Percentiles rank a stretch among this genome's conserved stretches.
Conservation (phyloP, 2,888 invertebrate genomes). For the Apodemia zela region DNA sequence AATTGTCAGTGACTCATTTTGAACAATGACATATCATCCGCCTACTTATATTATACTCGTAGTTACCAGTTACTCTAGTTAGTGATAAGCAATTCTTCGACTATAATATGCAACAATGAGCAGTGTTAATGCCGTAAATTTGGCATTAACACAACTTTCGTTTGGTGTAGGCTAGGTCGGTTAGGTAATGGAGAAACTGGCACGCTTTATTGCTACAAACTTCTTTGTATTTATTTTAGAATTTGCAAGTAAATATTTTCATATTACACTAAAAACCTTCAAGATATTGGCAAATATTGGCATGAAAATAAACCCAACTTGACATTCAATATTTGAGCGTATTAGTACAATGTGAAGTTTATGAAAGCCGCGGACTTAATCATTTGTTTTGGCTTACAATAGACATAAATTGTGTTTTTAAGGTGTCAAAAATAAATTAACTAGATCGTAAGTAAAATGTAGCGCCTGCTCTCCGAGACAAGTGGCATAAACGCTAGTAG, state of each 20-base stretch:
- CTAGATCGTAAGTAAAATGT: no score
- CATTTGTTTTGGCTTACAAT: no score
- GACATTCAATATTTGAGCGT: no score
- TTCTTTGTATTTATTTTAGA: slow-evolving; percentile 33
- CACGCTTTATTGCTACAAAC: slow-evolving; percentile 48
- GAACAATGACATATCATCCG: neutral
- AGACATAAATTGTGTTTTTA: no score
- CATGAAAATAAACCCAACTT: neutral
- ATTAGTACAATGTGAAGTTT: no score
- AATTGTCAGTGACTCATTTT: neutral
- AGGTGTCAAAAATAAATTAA: no score
- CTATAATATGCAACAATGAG: neutral
- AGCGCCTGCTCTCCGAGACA: no score
- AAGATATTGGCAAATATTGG: neutral
- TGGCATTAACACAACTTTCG: slow-evolving; percentile 37
- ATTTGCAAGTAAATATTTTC: slow-evolving; percentile 21
- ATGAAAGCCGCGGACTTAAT: no score
- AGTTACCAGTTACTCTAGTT: no score
- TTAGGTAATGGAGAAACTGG: slow-evolving; percentile 68
- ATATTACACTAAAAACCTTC: slow-evolving; percentile 6
- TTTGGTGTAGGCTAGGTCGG: slow-evolving; percentile 38
- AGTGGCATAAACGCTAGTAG: no score
- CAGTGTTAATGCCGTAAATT: slow-evolving; percentile 17
- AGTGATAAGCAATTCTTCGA: neutral
- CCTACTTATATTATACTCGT: neutral